phyloP scores from a whole-genome alignment of 30 jellyfish, hydroid and myxozoan genomes.

The Nemopilema nomurai region DNA sequence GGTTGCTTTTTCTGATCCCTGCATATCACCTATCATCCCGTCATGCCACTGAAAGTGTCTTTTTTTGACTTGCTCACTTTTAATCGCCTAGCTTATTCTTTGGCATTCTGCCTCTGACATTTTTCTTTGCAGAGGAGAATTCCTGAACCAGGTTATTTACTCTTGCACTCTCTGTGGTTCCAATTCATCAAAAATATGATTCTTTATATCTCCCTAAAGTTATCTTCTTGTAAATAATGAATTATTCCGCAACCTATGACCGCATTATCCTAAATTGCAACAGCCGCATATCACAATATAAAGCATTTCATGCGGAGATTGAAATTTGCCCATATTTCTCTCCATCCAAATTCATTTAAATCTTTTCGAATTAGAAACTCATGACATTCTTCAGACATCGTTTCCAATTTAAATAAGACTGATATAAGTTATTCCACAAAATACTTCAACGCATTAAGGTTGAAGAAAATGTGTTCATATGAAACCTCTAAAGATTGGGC shows the following conservation, averaged over 20 bases:
- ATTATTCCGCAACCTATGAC: conserved; percentile 3
- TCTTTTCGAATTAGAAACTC: not conserved
- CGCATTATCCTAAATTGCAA: conserved; percentile 17
- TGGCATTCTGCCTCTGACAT: not conserved
- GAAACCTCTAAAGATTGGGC: not conserved
- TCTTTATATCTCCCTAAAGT: conserved; percentile 29
- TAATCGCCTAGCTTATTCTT: conserved; percentile 17
- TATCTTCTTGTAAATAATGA: conserved; percentile 29
- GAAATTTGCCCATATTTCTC: not conserved
- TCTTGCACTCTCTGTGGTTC: conserved; percentile 43
- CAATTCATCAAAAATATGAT: conserved; percentile 12
- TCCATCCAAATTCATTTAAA: not conserved
- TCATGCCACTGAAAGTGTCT: not conserved
- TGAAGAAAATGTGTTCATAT: not conserved
- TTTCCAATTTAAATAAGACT: not conserved
- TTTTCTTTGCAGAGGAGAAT: not conserved
- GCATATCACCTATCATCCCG: not conserved
- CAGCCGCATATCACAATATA: conserved; percentile 17
- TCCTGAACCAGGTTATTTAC: conserved; percentile 5
- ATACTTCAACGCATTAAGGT: not conserved
- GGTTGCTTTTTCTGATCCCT: not conserved
- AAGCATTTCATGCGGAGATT: conserved; percentile 1
- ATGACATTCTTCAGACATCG: not conserved
- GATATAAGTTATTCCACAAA: not conserved
- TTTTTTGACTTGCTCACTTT: not conserved